phyloP scores from a whole-genome alignment of 2,113 vertebrate genomes.

The Diphyllodes magnificus region DNA sequence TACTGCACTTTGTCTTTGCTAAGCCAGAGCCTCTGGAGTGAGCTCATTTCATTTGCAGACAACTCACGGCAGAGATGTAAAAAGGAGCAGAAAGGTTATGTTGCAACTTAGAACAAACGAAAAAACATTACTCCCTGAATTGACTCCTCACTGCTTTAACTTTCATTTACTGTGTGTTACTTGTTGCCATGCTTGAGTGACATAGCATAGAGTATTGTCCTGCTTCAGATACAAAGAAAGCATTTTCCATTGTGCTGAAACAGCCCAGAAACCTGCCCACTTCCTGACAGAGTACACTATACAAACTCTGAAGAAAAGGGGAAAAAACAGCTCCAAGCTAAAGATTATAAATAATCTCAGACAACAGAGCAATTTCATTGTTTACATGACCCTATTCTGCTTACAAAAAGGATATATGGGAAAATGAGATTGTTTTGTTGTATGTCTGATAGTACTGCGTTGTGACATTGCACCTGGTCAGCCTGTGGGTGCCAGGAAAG shows the following conservation, averaged over 20 bases:
- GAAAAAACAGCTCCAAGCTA: constrained; percentile 1
- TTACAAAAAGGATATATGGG: constrained; percentile 1
- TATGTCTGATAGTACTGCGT: not conserved
- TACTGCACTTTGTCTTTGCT: not conserved
- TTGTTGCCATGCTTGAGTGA: not conserved
- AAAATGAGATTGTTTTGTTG: constrained; percentile 6
- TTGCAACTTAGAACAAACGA: not conserved
- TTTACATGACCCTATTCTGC: not conserved
- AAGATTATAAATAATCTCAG: not conserved
- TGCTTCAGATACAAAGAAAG: not conserved
- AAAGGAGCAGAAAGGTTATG: not conserved
- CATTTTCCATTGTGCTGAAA: not conserved
- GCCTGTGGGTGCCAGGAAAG: not conserved
- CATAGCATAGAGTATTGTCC: not conserved
- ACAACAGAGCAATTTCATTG: not conserved
- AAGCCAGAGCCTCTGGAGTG: not conserved
- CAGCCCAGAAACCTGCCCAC: not conserved
- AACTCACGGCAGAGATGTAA: not conserved
- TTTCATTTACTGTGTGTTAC: not conserved
- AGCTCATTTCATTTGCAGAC: not conserved
- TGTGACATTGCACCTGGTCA: not conserved
- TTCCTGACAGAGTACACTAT: not conserved
- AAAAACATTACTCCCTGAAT: not conserved
- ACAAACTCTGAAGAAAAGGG: constrained; percentile 25
- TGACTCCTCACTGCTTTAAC: not conserved